A percentile compares a stretch with the other conserved stretches of the same genome.
phyloP scores from a whole-genome alignment of 2,888 invertebrate genomes.

The Hydrotaea cyrtoneurina region DNA sequence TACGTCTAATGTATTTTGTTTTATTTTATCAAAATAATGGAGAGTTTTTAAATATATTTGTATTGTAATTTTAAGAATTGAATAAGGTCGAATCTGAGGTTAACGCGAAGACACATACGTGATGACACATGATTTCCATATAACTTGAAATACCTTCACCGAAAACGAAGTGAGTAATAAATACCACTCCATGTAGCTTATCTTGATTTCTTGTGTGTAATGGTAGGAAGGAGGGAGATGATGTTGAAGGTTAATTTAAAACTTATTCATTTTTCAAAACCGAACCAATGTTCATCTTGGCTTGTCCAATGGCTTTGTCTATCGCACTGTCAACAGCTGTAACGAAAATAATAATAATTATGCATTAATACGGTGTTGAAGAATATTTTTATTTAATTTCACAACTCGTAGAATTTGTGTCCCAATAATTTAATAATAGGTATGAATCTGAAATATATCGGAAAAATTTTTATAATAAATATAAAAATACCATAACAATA shows the following conservation, averaged over 20 bases:
- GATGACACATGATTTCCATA: conserved; percentile 34
- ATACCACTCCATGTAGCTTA: background rate
- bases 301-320: conserved; percentile 77
- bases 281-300: conserved; percentile 72
- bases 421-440: no score
- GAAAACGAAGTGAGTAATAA: background rate
- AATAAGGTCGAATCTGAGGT: conserved; percentile 16
- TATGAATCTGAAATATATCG: no score
- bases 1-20: conserved; percentile 17
- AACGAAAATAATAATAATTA: conserved; percentile 55
- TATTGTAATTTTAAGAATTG: conserved; percentile 12
- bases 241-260: conserved; percentile 12
- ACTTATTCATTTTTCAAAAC: conserved; percentile 76
- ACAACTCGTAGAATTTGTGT: no score
- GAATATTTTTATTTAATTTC: no score
- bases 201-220: conserved; percentile 14
- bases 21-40: conserved; percentile 23
- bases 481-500: no score
- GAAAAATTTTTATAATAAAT: no score
- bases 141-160: conserved; percentile 14
- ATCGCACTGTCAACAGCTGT: conserved; percentile 78
- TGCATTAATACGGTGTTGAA: no score
- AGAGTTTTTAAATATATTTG: conserved; percentile 1
- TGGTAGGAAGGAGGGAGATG: conserved; percentile 21
- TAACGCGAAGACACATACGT: conserved; percentile 33